Base-by-base conservation (phyloP, 2,888 invertebrate genomes). In the Lithophane semibrunnea region DNA sequence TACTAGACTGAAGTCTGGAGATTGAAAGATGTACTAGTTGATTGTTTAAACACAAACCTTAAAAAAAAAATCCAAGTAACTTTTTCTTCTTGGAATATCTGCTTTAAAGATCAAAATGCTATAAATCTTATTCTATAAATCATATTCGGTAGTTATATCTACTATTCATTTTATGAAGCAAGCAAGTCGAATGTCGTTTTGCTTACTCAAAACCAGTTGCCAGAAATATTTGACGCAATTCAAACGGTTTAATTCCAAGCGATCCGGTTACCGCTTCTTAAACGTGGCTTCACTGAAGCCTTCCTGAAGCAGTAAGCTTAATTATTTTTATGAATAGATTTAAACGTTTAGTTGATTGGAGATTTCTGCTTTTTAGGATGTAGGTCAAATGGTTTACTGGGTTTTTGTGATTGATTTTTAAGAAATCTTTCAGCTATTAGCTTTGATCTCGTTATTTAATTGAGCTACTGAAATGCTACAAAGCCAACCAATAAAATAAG, bases 291-390 rank as follows among this genome's bases (percentile, higher is more conserved):
- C 60, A 42, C 60, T 54, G 72, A 77, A 83, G 61, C 72, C 74
- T 74, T 68, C 69, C 63, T 52, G 66, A 69, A 83, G 72, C 81
- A 81, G 66, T 63, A 54, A 77, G 69, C 63, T 77, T 77, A 77
- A 80, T 74, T 77, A 80, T 83, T 80, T 80, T 65, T 80, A 74
- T 77, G 69, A 80, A 83, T 77, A 71, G 73, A 80, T 83, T 83
- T 83, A n/a, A 83, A 81, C 58, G 72, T 72, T 64, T 56, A 84
- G 21, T 81, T 77, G 69, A 83, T 77, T 80, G 65, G 52, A 60
- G 60, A 67, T 67, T 68, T 65, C 63, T 73, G 52, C 58, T 69
- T 65, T 71, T 60, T 44, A 29, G 13, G 24, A 82, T 82, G 37
- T 83, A 71, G 71, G 73, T 83, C 67, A 74, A 73, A 60, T 24